Evolutionary conservation across 2,113 vertebrate species (phyloP), one percentile per base, ranked within the genome.

Genomic region (Amblyornis subalaris): DNA sequence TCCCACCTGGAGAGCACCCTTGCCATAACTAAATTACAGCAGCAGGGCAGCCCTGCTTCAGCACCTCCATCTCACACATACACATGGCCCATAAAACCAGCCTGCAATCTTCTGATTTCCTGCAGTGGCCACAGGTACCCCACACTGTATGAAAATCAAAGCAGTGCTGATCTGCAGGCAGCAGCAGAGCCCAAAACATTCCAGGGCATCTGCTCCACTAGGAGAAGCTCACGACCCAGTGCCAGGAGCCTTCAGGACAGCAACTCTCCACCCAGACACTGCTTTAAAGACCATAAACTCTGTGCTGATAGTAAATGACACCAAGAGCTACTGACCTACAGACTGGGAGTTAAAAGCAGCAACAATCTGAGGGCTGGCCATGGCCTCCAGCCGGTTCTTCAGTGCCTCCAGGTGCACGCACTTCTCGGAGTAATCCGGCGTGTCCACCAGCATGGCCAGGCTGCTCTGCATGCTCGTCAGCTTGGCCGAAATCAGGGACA

Each of bases 391-490:
- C 2, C 99, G 97, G 97, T 99, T 99, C 97, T 99, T 99, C 88
- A 99, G 94, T 0, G 99, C 99, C 95, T 99, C 99, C 40, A 99
- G 95, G 83, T 99, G 98, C 85, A 99, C 99, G 24, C 99, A 99
- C 94, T 99, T 99, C 88, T 99, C 99, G 0, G 99, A 99, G 96
- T 99, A 99, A 94, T 99, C 99, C 0, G 99, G 99, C 0, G 99
- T 99, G 85, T 99, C 99, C 92, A 99, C 99, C 20, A 99, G 97
- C 98, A 99, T 99, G 23, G 98, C 97, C 93, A 99, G 96, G 91
- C 99, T 99, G 96, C 96, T 99, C 97, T 99, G 99, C 99, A 99
- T 99, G 62, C 99, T 98, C 2, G 98, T 99, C 38, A 99, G 97
- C 90, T 99, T 99, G 89, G 98, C 98, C 2, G 99, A 99, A 88